These are phyloP conservation scores for Falco columbarius DNA, from an alignment of 2,797 vertebrate species.

Conservation along the genomic window DNA sequence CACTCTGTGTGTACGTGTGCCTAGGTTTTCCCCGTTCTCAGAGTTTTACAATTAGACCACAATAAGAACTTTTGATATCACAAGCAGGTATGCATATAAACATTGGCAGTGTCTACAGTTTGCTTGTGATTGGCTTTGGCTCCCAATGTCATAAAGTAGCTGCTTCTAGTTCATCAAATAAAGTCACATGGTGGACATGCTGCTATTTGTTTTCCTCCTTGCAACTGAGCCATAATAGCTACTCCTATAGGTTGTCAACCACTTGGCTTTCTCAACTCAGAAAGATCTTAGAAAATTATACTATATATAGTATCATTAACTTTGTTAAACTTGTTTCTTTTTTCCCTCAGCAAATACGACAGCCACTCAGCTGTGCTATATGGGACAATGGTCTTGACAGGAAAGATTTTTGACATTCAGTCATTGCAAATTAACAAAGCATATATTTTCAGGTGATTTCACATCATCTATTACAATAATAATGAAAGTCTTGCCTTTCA, in stretches of 20 bases:
- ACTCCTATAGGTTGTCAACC: background rate
- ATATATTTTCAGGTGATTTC: background rate
- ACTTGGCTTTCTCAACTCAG: background rate
- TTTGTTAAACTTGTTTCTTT: background rate
- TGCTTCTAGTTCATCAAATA: background rate
- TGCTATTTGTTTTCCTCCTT: background rate
- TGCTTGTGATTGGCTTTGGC: background rate
- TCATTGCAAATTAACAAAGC: background rate
- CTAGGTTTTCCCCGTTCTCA: background rate
- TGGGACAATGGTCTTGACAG: background rate
- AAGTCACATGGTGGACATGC: background rate
- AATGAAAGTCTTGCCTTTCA: background rate
- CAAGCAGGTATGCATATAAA: background rate
- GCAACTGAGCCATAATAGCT: background rate
- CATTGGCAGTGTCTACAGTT: background rate
- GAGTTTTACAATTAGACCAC: background rate
- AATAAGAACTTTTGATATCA: background rate
- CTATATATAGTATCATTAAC: background rate
- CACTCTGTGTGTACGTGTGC: too few species aligned
- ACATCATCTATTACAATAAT: background rate
- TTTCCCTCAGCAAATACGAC: background rate
- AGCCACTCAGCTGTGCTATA: background rate
- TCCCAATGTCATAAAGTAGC: background rate
- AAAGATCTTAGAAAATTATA: background rate
- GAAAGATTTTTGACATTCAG: background rate